A percentile compares a stretch with the other conserved stretches of the same genome.
phyloP scores from a whole-genome alignment of 2,113 vertebrate genomes.

The Vimba vimba region DNA sequence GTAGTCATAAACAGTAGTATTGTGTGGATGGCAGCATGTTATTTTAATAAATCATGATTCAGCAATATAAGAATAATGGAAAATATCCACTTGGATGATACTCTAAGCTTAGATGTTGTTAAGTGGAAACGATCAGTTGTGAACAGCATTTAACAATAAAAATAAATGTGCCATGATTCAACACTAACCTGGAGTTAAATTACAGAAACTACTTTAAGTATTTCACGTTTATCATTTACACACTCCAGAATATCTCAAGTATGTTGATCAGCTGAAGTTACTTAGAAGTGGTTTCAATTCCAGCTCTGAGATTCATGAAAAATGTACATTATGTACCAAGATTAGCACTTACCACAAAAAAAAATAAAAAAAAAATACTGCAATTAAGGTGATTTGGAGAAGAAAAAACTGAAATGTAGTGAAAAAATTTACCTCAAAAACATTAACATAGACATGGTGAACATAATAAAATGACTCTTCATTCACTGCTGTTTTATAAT shows the following conservation, averaged over 20 bases:
- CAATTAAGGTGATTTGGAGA: background rate
- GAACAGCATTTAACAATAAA: constrained; percentile 6
- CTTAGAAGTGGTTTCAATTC: background rate
- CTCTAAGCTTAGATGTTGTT: background rate
- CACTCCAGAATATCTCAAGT: background rate
- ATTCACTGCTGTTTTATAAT: background rate
- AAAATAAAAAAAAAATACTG: too few species aligned
- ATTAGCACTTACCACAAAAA: background rate
- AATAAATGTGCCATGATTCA: background rate
- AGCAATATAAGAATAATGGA: background rate
- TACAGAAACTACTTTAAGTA: too few species aligned
- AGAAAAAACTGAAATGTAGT: background rate
- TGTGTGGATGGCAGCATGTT: background rate
- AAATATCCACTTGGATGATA: constrained; percentile 1
- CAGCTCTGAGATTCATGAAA: background rate
- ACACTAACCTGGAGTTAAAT: background rate
- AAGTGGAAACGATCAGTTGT: background rate
- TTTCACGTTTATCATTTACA: background rate
- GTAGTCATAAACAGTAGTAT: background rate
- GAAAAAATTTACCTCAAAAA: background rate
- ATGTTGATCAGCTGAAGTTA: background rate
- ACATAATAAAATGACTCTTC: background rate
- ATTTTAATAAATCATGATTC: background rate
- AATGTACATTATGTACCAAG: background rate
- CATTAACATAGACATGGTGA: constrained; percentile 20